phyloP scores from a whole-genome alignment of 2,113 vertebrate genomes.

The Cynopterus brachyotis region DNA sequence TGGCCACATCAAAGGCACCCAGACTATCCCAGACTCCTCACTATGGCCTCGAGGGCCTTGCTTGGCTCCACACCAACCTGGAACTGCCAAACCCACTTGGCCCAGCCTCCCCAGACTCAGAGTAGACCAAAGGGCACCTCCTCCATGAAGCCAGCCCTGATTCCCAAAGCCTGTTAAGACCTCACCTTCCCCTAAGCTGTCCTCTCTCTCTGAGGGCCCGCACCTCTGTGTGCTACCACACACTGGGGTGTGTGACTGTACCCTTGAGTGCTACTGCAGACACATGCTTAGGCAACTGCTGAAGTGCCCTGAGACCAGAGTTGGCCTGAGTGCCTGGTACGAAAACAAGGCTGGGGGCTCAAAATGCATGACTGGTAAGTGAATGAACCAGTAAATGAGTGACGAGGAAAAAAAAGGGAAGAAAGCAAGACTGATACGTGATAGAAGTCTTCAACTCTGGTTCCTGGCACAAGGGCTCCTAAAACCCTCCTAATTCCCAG shows the following conservation, averaged over 20 bases:
- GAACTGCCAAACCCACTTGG: neutral
- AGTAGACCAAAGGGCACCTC: neutral
- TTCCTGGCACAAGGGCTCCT: neutral
- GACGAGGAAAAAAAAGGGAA: neutral
- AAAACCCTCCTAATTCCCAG: neutral
- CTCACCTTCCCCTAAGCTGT: neutral
- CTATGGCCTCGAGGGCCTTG: neutral
- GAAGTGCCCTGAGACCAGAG: neutral
- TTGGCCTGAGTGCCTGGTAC: neutral
- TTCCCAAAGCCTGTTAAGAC: neutral
- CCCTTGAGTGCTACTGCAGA: accelerated
- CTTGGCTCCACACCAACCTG: neutral
- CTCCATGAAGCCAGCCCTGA: neutral
- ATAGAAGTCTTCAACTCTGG: neutral
- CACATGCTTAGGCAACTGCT: neutral
- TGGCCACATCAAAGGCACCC: neutral
- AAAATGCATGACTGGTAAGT: neutral
- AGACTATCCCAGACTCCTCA: neutral
- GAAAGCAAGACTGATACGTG: accelerated
- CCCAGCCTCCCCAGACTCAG: neutral
- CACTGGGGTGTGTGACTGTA: accelerated
- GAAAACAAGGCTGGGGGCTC: neutral
- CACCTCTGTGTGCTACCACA: too few relatives aligned
- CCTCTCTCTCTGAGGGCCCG: neutral
- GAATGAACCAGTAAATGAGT: accelerated